These are phyloP conservation scores for Drosophila pallidifrons DNA, from an alignment of 1,140 invertebrate species.

Conservation along the genomic window DNA sequence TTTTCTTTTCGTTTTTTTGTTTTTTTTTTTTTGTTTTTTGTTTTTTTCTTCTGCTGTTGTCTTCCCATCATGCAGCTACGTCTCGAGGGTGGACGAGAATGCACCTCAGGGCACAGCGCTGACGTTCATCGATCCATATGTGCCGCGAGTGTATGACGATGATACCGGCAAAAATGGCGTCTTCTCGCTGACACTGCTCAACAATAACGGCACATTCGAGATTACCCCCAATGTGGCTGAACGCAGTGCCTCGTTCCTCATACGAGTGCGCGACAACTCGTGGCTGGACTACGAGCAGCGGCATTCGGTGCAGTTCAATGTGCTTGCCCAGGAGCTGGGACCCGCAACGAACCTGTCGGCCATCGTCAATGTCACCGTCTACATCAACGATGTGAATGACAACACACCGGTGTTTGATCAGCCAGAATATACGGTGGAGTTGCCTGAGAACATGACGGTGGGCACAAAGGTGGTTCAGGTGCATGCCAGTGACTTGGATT, in stretches of 20 bases:
- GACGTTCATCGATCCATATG: constrained; percentile 89
- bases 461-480: constrained; percentile 91
- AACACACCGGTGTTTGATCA: constrained; percentile 93
- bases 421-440: constrained; percentile 89
- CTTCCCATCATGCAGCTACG: constrained; percentile 86
- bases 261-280: constrained; percentile 92
- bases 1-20: constrained; percentile 7
- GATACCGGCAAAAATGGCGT: constrained; percentile 93
- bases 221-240: constrained; percentile 95
- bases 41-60: background rate
- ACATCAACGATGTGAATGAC: constrained; percentile 95
- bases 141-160: constrained; percentile 90
- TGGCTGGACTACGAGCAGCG: constrained; percentile 93
- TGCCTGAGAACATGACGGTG: constrained; percentile 92
- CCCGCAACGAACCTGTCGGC: constrained; percentile 90
- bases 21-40: background rate
- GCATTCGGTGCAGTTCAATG: constrained; percentile 90
- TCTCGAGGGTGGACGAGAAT: constrained; percentile 92
- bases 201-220: constrained; percentile 95
- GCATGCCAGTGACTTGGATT: constrained; percentile 91
- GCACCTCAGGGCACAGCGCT: constrained; percentile 91
- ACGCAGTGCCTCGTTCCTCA: constrained; percentile 91
- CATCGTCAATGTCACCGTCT: constrained; percentile 90
- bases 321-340: constrained; percentile 92
- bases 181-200: constrained; percentile 91